A percentile compares a stretch with the other conserved stretches of the same genome.
Conservation (phyloP, 2,113 vertebrate genomes). For the Chloroceryle aenea region DNA sequence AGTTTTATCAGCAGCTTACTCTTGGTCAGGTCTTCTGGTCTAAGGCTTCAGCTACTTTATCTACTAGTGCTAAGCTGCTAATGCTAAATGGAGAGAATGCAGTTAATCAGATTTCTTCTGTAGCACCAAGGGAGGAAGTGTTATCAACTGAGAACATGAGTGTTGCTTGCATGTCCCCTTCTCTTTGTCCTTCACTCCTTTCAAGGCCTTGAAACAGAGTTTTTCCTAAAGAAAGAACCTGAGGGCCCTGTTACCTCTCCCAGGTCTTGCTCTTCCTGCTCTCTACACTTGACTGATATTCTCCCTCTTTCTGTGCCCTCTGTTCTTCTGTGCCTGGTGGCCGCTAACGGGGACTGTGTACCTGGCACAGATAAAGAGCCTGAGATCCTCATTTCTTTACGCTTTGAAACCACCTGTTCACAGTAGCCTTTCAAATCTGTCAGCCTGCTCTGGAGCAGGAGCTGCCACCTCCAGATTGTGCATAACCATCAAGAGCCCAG, state of each 20-base stretch:
- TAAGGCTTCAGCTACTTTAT: neutral
- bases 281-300: neutral
- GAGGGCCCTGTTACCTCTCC: neutral
- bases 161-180: neutral
- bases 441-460: neutral
- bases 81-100: rapidly evolving
- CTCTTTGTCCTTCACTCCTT: neutral
- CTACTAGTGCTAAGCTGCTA: neutral
- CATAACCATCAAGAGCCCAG: neutral
- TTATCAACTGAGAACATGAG: neutral
- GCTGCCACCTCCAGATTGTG: neutral
- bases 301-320: neutral
- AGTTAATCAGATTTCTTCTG: neutral
- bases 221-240: neutral
- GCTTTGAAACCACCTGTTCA: neutral
- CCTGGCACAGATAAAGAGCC: neutral
- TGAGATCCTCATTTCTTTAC: neutral
- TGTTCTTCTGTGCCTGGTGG: neutral
- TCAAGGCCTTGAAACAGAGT: neutral
- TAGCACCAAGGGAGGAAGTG: neutral
- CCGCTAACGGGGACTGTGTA: neutral
- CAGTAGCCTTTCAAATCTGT: neutral
- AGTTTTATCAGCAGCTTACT: neutral
- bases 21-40: neutral
- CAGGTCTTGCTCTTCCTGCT: neutral